Evolutionary conservation across 2,797 vertebrate species (phyloP), one percentile per base, ranked within the genome.

Genomic region (Okamejei kenojei): DNA sequence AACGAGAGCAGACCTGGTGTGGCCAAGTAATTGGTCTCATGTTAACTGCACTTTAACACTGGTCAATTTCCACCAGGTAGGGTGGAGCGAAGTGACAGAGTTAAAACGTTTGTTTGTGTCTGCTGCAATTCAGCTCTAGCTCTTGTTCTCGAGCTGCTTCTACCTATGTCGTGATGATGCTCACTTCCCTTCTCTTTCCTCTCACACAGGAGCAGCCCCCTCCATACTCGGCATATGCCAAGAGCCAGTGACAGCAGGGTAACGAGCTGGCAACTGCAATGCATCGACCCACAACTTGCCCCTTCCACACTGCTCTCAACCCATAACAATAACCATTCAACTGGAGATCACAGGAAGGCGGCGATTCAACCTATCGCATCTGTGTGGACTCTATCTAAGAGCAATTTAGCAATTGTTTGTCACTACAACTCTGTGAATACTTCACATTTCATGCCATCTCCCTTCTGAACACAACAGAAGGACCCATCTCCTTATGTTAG

Each of bases 201-300:
- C 15, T 71, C 26, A 45, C 45, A 92, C 90, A 92, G 90, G 90
- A 92, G 11, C 68, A 92, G 23, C 90, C 90, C 68, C 90, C 90
- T 76, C 90, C 90, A 13, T 92, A 92, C 71, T 73, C 90, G 3
- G 68, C 71, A 2, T 13, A 13, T 17, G 38, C 35, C 29, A 35
- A 92, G 38, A 76, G 1, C 38, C 90, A 92, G 45, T 38, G 90
- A 35, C 71, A 26, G 63, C 68, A 71, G 32, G 21, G 35, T 73
- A 21, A 91, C 2, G 17, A 91, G 10, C 11, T 35, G n/a, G 71
- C 13, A 76, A 54, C 23, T 11, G 45, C n/a, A 45, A 17, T 7
- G 79, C 79, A 19, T 10, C 1, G 79, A 23, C 21, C 35, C 45
- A 45, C 81, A 84, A 5, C 71, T 7, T 58, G 23, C 90, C 35